Base-by-base conservation (phyloP, 2,113 vertebrate genomes). In the Kryptolebias marmoratus region DNA sequence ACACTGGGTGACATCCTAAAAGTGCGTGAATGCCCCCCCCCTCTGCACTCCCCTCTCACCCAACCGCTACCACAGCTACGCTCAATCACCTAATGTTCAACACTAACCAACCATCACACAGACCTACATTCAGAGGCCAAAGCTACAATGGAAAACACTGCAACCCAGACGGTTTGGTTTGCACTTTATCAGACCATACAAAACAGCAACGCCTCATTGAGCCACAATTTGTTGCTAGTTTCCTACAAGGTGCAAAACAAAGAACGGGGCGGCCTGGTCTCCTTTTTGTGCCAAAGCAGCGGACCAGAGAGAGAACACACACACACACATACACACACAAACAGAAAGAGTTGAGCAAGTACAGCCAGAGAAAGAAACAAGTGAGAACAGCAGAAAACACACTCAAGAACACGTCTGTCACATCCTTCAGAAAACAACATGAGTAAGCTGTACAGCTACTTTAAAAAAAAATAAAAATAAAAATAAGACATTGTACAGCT, bases 201-300 rank as follows among this genome's bases (percentile, higher is more conserved):
- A 88, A 91, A 89, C 79, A 75, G 82, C 77, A 81, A 88, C 75
- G 87, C 89, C 86, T 91, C 87, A 90, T 86, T 90, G 86, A 91
- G 88, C 77, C 82, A 88, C 87, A 90, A 89, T 91, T 90, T 90
- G 88, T 87, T 88, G 87, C 85, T 84, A 71, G 89, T 91, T 90
- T 89, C 89, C 84, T 88, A 90, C 89, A 92, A 89, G 80, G 87
- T 83, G 71, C 66, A 89, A 85, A 77, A 91, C 88, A 93, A 93
- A 90, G 90, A 88, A 68, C 18, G 80, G 87, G 84, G 81, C 81
- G 48, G 87, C 82, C 74, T 77, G 80, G 76, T 76, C 84, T 80
- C 74, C 70, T 88, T 90, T 90, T 92, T 90, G 90, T 91, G 81
- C 83, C 78, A 82, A 85, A 84, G 90, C 90, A 91, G 81, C 83